Evolutionary conservation across 1,140 invertebrate genomes (phyloP), one percentile per base, ranked within the genome.

Genomic region (Megalopta genalis): DNA sequence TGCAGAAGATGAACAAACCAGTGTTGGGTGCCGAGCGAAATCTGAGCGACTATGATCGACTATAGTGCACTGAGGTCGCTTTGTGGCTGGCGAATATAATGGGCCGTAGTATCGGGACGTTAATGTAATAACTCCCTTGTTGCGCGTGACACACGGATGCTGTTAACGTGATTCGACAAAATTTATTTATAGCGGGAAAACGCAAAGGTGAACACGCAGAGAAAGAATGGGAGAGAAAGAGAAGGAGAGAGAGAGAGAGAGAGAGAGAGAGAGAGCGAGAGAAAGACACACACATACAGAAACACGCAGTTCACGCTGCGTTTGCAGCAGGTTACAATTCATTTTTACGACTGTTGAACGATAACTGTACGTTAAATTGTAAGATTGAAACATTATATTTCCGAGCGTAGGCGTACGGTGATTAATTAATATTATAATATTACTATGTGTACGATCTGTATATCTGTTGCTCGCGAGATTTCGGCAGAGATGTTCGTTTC

Each of bases 331-430:
- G 39, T 67, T 75, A 67, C 63, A 46, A n/a, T 67, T 67, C 32
- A 37, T 25, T 67, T 52, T 75, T 64, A 57, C 46, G 10, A 25
- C 37, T 23, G 49, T 67, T n/a, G 10, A 57, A 7, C 54, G 54
- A n/a, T 12, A 39, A 67, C 49, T 14, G 23, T 54, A 42, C 32
- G 18, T 57, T 57, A 57, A 57, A 2, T 4, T 32, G 9, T 57
- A 57, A 66, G 23, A 16, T 27, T n/a, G n/a, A 57, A 32, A 39
- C 25, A 54, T 67, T 67, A 67, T 75, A 57, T 75, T 42, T 67
- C 73, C 39, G 42, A 46, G 64, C 46, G 62, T 67, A 57, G 46
- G 57, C 9, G 18, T 75, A 62, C 63, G 72, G 32, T 32, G 37
- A 63, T 42, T 42, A 66, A 65, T 52, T 52, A 52, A 52, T 52